phyloP scores from a whole-genome alignment of 1,140 invertebrate genomes.

The Charaxes varanes region DNA sequence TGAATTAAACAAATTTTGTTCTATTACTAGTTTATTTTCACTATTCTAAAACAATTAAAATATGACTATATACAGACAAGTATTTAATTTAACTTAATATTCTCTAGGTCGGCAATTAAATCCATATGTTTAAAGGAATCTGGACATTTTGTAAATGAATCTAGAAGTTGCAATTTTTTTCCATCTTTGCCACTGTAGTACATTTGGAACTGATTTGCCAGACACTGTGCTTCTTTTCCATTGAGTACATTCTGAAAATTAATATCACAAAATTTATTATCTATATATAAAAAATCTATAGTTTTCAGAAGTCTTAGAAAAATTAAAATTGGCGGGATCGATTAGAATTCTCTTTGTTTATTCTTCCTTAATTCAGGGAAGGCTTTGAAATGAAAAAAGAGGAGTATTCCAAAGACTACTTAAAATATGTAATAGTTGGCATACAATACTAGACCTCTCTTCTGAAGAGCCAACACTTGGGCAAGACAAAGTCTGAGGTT shows the following conservation, averaged over 20 bases:
- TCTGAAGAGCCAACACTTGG: too few species aligned
- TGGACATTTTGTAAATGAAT: constrained; percentile 83
- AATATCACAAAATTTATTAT: background rate
- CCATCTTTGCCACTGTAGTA: constrained; percentile 84
- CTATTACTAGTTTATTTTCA: constrained; percentile 14
- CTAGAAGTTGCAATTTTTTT: constrained; percentile 78
- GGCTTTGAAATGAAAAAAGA: too few species aligned
- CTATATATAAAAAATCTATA: background rate
- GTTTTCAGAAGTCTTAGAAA: too few species aligned
- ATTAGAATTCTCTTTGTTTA: too few species aligned
- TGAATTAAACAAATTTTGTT: constrained; percentile 32
- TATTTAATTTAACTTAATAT: constrained; percentile 65
- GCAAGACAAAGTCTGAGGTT: too few species aligned
- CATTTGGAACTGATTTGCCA: constrained; percentile 90
- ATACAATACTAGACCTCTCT: too few species aligned
- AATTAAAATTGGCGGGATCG: too few species aligned
- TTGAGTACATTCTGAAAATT: constrained; percentile 79
- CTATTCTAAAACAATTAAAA: constrained; percentile 1
- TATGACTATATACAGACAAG: background rate
- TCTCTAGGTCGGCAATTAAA: constrained; percentile 87
- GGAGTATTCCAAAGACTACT: too few species aligned
- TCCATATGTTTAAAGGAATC: constrained; percentile 89
- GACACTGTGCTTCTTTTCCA: constrained; percentile 86
- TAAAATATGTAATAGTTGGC: too few species aligned
- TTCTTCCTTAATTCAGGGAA: too few species aligned